Base-by-base conservation (phyloP, 2,888 invertebrate genomes). In the Drosophila sordidapex region DNA sequence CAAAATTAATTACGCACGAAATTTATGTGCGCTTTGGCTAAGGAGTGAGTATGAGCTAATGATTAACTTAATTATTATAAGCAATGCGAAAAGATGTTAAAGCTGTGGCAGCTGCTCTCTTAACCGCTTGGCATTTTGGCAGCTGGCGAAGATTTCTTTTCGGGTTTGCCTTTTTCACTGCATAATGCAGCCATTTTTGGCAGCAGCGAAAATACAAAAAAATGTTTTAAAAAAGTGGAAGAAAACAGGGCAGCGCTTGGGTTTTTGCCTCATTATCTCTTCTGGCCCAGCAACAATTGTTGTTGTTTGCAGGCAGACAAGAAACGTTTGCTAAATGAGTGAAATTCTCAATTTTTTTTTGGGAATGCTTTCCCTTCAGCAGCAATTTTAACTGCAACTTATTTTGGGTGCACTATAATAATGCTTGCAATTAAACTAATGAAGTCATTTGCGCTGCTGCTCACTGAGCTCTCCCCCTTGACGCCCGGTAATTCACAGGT, bases 351-450 rank as follows among this genome's bases (percentile, higher is more conserved):
- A 36, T 15, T 53, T 52, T 52, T 58, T 21, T 54, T 38, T 35
- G 25, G 15, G 40, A 8, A 13, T 54, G 35, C 11, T 51, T 46
- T 18, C 29, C 43, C 25, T 18, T 21, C 40, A 25, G 31, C 46
- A 46, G 13, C 21, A 2, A 21, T 46, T 21, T 74, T 51, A 51
- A 77, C 69, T 70, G 78, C 65, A 89, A 70, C 74, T 70, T 68
- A 75, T 75, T 49, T 70, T 31, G 65, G 67, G 10, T 69, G 65
- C 57, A 60, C 75, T 74, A 63, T 82, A 88, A 87, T 79, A 88
- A 77, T 87, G 82, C 69, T 83, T 81, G 87, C 83, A 87, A 87
- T 90, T 90, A 86, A 90, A 90, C 83, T 86, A 90, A 90, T 86
- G 90, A 87, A 87, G 90, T 75, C 89, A 83, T 86, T 86, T 81